Base-by-base conservation (phyloP, 2,113 vertebrate genomes). In the Monopterus albus region DNA sequence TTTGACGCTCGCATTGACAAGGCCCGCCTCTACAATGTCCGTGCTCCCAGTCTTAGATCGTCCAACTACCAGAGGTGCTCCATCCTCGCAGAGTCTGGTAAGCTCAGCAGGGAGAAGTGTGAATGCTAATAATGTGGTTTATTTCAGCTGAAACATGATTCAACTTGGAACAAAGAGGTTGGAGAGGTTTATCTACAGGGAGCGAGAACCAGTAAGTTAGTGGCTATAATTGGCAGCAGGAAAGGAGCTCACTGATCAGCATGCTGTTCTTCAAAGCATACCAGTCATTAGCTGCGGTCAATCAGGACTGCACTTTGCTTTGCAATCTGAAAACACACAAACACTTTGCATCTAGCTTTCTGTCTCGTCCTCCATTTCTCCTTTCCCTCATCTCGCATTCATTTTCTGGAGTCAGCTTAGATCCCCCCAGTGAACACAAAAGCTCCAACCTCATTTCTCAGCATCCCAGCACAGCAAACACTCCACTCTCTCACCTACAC, bases 1-100 rank as follows among this genome's bases (percentile, higher is more conserved):
- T 98, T 98, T 83, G 96, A 98, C 73, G 91, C 92, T 0, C 91
- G 96, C 36, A 93, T 98, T 40, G 94, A 96, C 87, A 97, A 96
- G 79, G 93, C 94, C 53, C 93, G 93, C 38, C 87, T 96, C 4
- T 96, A 95, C 80, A 96, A 95, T 0, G 96, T 95, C 1, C 93
- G 96, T 6, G 94, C 93, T 0, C 96, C 96, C 14, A 92, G 92
- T 46, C 87, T 96, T 71, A 90, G 95, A 72, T 95, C 95, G 7
- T 96, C 95, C 58, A 91, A 82, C 45, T 96, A 96, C 86, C 96
- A 96, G 92, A 94, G 94, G 76, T 96, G 96, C 91, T 92, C 90
- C 86, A 92, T 92, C 78, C 93, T 96, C 63, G 95, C 92, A 86
- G 95, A 98, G 91, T 94, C 96, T 70, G 96, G 96, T 98, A 67